Evolutionary conservation across 2,113 vertebrate genomes (phyloP).

Genomic region (Oceanites oceanicus): DNA sequence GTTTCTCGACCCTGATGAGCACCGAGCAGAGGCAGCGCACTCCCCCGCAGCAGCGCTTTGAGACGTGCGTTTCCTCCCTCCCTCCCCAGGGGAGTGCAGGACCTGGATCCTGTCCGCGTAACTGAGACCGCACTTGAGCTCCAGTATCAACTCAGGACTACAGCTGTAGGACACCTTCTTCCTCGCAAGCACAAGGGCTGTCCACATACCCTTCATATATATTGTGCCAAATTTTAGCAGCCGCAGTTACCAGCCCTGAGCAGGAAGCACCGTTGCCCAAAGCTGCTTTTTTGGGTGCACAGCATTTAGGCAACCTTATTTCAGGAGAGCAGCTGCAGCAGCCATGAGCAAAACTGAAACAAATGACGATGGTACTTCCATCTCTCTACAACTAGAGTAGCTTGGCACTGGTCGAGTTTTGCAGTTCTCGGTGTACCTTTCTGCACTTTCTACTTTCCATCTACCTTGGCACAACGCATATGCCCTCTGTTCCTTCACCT

Average conservation of each 20-base stretch:
- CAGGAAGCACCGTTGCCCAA: neutral
- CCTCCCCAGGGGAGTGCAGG: accelerated
- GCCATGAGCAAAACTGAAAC: neutral
- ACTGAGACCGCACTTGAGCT: neutral
- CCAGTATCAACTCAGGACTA: neutral
- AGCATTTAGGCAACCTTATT: neutral
- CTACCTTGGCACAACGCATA: accelerated
- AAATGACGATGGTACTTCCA: accelerated
- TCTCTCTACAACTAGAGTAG: neutral
- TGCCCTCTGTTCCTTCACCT: neutral
- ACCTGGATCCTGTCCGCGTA: no score
- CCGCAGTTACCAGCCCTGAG: accelerated
- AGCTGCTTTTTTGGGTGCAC: accelerated
- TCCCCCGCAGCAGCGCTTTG: accelerated
- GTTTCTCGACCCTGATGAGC: accelerated
- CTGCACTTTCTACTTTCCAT: neutral
- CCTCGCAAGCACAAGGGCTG: neutral
- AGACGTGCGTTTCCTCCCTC: neutral
- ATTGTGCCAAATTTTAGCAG: neutral
- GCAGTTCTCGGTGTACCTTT: neutral
- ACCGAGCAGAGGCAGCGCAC: accelerated
- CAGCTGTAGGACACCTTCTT: neutral
- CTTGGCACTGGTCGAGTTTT: accelerated
- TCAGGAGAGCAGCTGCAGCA: neutral
- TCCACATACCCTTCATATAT: accelerated